Base-by-base conservation (phyloP, 2,888 invertebrate genomes). In the Drosophila paranaensis region DNA sequence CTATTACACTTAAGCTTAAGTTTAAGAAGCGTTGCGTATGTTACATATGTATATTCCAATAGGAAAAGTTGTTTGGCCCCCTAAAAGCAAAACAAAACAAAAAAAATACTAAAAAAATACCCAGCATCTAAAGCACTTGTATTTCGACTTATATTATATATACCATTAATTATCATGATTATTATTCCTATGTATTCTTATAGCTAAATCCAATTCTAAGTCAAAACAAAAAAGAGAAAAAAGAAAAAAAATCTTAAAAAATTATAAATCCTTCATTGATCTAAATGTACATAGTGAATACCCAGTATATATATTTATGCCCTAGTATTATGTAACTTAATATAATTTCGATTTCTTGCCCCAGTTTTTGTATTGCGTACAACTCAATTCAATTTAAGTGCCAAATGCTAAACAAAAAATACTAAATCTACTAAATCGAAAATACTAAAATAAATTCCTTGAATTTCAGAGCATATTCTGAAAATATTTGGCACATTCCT, bases 241-340 rank as follows among this genome's bases (percentile, higher is more conserved):
- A 10, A 43, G 43, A 9, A 11, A 56, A 56, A 43, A 33, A 10
- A 0, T 10, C 0, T 11, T 5, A 27, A 56, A 45, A n/a, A 35
- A 25, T 6, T 6, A n/a, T 3, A 39, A 51, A 14, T 57, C 25
- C 27, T 72, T 58, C 43, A 55, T 40, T 39, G 43, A 57, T 67
- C 60, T 74, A 43, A 60, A 61, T 72, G 74, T 72, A 74, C 33
- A 72, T 74, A 54, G 40, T 37, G 27, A 42, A 71, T 27, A 20
- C 46, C 48, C n/a, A 54, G 20, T 20, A 37, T n/a, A 43, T 55
- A 42, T 74, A 48, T 62, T 54, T 33, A 33, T 50, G 16, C 33
- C 25, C 43, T 43, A 69, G 43, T 57, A 60, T 60, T 67, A 39
- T 54, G 16, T 27, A 40, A 53, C 11, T n/a, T n/a, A 27, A 54